Evolutionary conservation across 2,797 vertebrate genomes (phyloP), one percentile per base, ranked within the genome.

Genomic region (Phyllotis vaccarum): DNA sequence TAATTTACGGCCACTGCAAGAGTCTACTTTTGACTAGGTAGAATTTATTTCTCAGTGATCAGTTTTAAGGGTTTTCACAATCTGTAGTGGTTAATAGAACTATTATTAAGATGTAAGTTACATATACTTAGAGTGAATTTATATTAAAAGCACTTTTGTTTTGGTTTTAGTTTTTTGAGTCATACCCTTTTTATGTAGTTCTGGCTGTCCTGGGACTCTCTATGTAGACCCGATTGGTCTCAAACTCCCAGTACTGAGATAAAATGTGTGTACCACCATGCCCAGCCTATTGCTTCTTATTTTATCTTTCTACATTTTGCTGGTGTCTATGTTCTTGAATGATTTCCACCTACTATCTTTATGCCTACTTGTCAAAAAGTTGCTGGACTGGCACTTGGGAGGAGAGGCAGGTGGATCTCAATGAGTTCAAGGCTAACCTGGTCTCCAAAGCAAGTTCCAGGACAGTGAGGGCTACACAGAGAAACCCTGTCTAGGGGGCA

Each of bases 321-420:
- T 68, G 46, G 85, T 85, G 56, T 31, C 70, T 74, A 11, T 79
- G 49, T 24, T 94, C 29, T 6, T 80, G 56, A 16, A 17, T 88
- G 91, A 92, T 92, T 94, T 92, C 72, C 6, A 81, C 54, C 68
- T 91, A 68, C 75, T 93, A 75, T 68, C 66, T 74, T 46, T n/a
- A 56, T 74, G 87, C 94, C 29, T 81, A 66, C 29, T 66, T 94
- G 7, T 72, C 37, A 79, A 86, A 68, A 89, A 27, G 43, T 43
- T 27, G 34, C 19, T 92, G 43, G 82, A 83, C 21, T 72, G 7
- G 31, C 46, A 49, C 46, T 49, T 49, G 46, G 46, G 46, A 49
- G 46, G 9, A 49, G 46, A 49, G 9, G 46, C 9, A 49, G 46
- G 46, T 49, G 9, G 46, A 49, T 49, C 46, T 5, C 46, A 49